phyloP scores from a whole-genome alignment of 2,113 vertebrate genomes.

The Mohoua ochrocephala region DNA sequence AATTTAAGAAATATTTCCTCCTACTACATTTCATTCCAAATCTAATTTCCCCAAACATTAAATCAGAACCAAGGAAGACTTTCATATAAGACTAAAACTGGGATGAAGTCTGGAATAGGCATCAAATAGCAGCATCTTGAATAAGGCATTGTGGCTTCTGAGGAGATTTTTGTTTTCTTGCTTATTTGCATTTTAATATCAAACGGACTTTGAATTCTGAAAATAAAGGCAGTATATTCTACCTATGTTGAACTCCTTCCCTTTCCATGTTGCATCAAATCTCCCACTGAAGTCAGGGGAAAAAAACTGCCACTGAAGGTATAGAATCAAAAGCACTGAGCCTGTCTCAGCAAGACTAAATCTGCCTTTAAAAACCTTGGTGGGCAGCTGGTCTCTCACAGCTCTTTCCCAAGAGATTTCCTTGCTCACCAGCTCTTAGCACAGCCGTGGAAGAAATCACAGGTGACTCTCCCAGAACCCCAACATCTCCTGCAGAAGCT shows the following conservation, averaged over 20 bases:
- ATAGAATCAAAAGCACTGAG: neutral
- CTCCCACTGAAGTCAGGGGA: neutral
- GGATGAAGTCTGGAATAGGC: neutral
- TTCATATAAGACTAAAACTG: neutral
- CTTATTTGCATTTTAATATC: neutral
- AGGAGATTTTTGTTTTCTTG: neutral
- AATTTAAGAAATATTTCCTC: neutral
- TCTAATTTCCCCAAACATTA: conserved; percentile 13
- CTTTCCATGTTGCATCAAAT: neutral
- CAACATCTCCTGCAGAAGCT: neutral
- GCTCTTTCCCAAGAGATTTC: neutral
- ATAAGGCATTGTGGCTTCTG: neutral
- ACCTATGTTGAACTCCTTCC: neutral
- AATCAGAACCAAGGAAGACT: neutral
- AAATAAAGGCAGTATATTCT: neutral
- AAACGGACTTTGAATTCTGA: neutral
- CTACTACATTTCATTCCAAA: neutral
- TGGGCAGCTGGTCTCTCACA: neutral
- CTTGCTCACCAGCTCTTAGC: neutral
- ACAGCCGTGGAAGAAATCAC: neutral
- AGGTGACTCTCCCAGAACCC: neutral
- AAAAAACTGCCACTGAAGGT: neutral
- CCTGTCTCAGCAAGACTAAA: neutral
- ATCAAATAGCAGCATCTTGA: neutral
- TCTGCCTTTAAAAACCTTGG: neutral